Evolutionary conservation across 2,888 invertebrate genomes (phyloP).

Genomic region (Oscheius sp.): DNA sequence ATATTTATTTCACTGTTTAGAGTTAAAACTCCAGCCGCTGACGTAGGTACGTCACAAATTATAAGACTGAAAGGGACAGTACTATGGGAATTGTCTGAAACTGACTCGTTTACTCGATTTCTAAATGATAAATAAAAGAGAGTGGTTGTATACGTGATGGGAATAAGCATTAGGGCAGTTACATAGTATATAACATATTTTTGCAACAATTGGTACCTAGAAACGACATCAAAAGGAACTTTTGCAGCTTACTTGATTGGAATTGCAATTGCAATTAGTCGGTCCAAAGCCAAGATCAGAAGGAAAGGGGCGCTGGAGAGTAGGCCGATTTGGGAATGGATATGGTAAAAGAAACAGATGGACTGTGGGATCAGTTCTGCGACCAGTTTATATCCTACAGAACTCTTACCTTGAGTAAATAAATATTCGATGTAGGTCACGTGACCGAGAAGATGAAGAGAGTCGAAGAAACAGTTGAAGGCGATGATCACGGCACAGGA

Average conservation of each 20-base stretch:
- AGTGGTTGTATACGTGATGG: background rate
- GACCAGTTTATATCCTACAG: too few species aligned
- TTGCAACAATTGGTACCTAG: background rate
- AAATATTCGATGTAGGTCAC: background rate
- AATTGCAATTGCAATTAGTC: background rate
- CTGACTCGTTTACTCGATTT: background rate
- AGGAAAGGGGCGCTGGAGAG: background rate
- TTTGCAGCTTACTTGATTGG: background rate
- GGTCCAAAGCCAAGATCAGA: background rate
- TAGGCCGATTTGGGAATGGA: background rate
- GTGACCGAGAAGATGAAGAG: constrained; percentile 2
- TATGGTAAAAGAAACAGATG: background rate
- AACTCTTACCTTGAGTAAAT: background rate
- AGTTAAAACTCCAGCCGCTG: background rate
- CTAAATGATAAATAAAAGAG: background rate
- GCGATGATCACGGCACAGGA: background rate
- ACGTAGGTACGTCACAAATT: constrained; percentile 10
- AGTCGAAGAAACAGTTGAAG: background rate
- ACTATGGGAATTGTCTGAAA: background rate
- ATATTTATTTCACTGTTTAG: background rate
- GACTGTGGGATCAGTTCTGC: background rate
- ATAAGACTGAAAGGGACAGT: background rate
- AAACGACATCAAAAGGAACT: background rate
- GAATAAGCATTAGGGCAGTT: background rate
- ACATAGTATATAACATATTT: background rate